A percentile compares a stretch with the other conserved stretches of the same genome.
Evolutionary conservation across 1,140 invertebrate genomes (phyloP).

Genomic region (Lethrus apterus): DNA sequence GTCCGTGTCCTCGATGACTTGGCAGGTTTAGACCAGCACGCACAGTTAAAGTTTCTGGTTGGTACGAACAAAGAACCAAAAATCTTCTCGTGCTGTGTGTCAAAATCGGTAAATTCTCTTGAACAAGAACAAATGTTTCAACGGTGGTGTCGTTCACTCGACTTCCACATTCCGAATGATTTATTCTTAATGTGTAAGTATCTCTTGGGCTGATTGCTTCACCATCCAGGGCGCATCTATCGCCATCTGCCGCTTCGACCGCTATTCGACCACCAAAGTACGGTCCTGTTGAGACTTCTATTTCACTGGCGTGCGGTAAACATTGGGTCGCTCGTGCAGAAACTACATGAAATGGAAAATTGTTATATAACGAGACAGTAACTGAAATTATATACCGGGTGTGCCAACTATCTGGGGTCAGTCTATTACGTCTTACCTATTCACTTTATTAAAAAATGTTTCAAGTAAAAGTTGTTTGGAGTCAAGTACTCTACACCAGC

Average conservation of each 20-base stretch:
- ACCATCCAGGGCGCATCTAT: constrained; percentile 54
- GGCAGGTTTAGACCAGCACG: constrained; percentile 62
- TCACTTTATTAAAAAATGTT: no score
- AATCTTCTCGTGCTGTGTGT: constrained; percentile 71
- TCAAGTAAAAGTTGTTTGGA: no score
- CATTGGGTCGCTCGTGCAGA: constrained; percentile 68
- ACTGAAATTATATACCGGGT: no score
- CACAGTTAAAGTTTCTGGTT: constrained; percentile 70
- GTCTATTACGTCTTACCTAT: no score
- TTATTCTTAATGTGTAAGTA: constrained; percentile 63
- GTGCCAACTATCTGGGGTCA: no score
- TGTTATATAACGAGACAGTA: no score
- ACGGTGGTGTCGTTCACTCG: constrained; percentile 64
- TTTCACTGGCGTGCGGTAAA: constrained; percentile 65
- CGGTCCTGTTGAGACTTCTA: constrained; percentile 71
- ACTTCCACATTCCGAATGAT: constrained; percentile 68
- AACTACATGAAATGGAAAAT: no score
- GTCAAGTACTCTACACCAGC: no score
- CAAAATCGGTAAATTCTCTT: constrained; percentile 71
- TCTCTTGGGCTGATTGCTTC: constrained; percentile 57
- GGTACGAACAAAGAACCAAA: constrained; percentile 69
- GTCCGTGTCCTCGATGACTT: constrained; percentile 23
- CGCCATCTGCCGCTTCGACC: constrained; percentile 59
- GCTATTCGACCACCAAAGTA: constrained; percentile 67
- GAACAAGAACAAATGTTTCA: constrained; percentile 70